phyloP scores from a whole-genome alignment of 2,113 vertebrate species.

The Gnathonemus longibarbis region DNA sequence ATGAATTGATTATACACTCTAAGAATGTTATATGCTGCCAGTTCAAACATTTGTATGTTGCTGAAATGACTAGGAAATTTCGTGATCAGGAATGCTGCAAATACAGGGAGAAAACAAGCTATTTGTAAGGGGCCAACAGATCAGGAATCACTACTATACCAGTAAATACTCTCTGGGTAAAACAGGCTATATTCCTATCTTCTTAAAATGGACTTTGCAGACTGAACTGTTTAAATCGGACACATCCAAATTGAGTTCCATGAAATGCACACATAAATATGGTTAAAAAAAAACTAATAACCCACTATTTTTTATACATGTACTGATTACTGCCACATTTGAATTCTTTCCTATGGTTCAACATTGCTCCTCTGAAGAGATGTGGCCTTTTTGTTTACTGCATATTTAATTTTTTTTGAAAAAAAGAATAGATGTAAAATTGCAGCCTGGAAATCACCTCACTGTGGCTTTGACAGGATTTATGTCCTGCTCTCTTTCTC shows the following conservation, averaged over 20 bases:
- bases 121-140: background rate
- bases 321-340: background rate
- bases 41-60: background rate
- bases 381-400: background rate
- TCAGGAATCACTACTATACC: background rate
- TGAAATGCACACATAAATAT: background rate
- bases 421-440: conserved; percentile 16
- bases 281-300: background rate
- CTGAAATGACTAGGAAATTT: background rate
- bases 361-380: background rate
- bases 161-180: background rate
- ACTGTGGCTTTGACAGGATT: background rate
- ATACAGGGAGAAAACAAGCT: background rate
- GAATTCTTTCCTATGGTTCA: conserved; percentile 3
- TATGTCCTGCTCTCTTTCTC: background rate
- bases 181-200: background rate
- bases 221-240: conserved; percentile 23
- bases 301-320: background rate
- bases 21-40: background rate
- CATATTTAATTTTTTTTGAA: background rate
- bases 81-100: background rate
- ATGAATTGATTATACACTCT: background rate
- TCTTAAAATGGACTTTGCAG: conserved; percentile 22
- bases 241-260: background rate
- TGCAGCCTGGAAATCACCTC: background rate